Base-by-base conservation (phyloP, 1,140 invertebrate species). In the Saccostrea glomerata region DNA sequence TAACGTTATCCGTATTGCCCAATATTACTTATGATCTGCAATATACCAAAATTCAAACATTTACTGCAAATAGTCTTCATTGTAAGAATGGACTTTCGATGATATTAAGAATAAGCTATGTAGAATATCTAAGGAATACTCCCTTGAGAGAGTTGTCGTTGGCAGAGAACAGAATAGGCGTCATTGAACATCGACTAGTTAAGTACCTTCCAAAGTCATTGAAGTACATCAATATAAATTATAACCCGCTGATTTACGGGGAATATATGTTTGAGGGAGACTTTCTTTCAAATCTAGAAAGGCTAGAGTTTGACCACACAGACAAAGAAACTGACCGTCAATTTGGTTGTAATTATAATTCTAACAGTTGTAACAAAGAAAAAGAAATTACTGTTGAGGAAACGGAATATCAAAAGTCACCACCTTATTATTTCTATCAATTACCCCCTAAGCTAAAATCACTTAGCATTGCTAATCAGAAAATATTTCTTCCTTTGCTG, bases 1-100 rank as follows among this genome's bases (percentile, higher is more conserved):
- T 17, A 2, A 17, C 17, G 15, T 63, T 63, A 63, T 63, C 15
- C 2, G 58, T 63, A 6, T 63, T 63, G n/a, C 58, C 58, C 17
- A 63, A 63, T 63, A 63, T 63, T n/a, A 63, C 58, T 63, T 63
- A 63, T n/a, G 58, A 63, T 63, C 15, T 63, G 17, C 58, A n/a
- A 63, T 17, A 63, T 63, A 20, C 58, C 1, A 63, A 63, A 63
- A 17, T 63, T 3, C 15, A 63, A 6, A 63, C 58, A 20, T n/a
- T 63, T 6, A 17, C 20, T n/a, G 58, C 58, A 63, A n/a, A 63
- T 63, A 63, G 15, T 6, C 58, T 63, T 63, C 58, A 63, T 6
- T 63, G 58, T n/a, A 20, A 0, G 6, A n/a, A n/a, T 63, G 58
- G 58, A 5, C 58, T 63, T 20, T 63, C 58, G 1, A 17, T 63